phyloP scores from a whole-genome alignment of 2,113 vertebrate genomes.

The Scophthalmus maximus region DNA sequence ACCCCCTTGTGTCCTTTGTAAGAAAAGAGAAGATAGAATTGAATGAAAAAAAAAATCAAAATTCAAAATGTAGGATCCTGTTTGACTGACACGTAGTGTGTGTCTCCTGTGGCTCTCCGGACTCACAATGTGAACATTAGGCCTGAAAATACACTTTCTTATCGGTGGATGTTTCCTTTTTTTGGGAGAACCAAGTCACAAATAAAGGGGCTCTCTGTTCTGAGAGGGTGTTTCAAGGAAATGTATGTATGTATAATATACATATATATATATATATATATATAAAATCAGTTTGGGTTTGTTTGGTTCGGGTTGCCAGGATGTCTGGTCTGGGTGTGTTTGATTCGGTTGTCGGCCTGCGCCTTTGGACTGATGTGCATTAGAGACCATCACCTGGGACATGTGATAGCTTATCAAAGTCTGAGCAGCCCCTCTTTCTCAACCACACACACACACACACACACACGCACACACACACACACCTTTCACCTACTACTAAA shows the following conservation, averaged over 20 bases:
- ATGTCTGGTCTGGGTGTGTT: constrained; percentile 73
- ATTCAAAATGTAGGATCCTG: background rate
- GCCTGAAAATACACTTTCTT: constrained; percentile 50
- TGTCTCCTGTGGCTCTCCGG: constrained; percentile 18
- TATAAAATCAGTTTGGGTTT: constrained; percentile 66
- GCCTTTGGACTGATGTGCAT: constrained; percentile 91
- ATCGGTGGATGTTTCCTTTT: constrained; percentile 50
- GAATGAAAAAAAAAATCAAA: background rate
- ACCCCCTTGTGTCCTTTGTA: background rate
- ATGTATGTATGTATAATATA: background rate
- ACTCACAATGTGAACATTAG: constrained; percentile 6
- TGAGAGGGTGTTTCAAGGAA: constrained; percentile 42
- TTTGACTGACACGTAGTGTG: constrained; percentile 10
- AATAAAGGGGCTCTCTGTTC: constrained; percentile 45
- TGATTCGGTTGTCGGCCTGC: constrained; percentile 87
- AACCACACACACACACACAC: constrained; percentile 43
- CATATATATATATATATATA: constrained; percentile 36
- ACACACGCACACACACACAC: constrained; percentile 13
- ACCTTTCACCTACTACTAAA: constrained; percentile 50
- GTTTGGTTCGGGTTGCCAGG: constrained; percentile 78
- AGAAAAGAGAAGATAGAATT: background rate
- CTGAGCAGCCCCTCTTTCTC: constrained; percentile 92
- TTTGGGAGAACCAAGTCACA: constrained; percentile 16
- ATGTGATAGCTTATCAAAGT: constrained; percentile 99
- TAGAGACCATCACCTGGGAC: constrained; percentile 97